Conservation (phyloP, 2,888 invertebrate species). For the Eristalinus aeneus region DNA sequence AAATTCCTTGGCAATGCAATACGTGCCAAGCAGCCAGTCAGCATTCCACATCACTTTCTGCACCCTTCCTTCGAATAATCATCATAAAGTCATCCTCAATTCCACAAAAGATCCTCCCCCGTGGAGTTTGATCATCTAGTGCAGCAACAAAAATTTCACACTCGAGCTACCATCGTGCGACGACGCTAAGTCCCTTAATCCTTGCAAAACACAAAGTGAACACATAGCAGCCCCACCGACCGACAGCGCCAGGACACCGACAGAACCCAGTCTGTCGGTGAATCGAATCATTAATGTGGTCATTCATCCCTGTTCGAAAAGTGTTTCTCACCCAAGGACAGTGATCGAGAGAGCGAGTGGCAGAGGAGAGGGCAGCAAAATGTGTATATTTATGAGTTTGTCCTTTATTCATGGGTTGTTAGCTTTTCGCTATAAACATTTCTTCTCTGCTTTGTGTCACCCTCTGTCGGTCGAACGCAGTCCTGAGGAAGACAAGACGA, state of each 20-base stretch:
- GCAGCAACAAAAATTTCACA: conserved; percentile 24
- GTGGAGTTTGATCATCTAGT: background rate
- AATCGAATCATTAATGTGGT: conserved; percentile 62
- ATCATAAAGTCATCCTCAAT: background rate
- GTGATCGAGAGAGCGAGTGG: conserved; percentile 13
- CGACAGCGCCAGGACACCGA: background rate
- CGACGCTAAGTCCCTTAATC: conserved; percentile 20
- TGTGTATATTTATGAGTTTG: conserved; percentile 54
- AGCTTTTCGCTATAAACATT: conserved; percentile 56
- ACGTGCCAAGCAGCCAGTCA: background rate
- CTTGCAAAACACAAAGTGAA: conserved; percentile 1
- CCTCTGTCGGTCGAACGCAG: conserved; percentile 43
- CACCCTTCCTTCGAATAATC: background rate
- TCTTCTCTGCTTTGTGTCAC: conserved; percentile 6
- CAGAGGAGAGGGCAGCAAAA: conserved; percentile 7
- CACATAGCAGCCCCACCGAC: background rate
- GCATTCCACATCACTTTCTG: background rate
- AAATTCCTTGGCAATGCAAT: background rate
- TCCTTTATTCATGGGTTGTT: conserved; percentile 64
- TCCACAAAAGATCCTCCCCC: background rate
- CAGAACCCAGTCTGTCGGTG: background rate
- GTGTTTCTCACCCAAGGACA: conserved; percentile 62
- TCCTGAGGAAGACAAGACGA: background rate
- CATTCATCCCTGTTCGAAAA: conserved; percentile 59
- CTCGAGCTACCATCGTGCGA: conserved; percentile 15